These are phyloP conservation scores for Mesocricetus auratus DNA, from an alignment of 2,113 vertebrate species.

Conservation along the genomic window DNA sequence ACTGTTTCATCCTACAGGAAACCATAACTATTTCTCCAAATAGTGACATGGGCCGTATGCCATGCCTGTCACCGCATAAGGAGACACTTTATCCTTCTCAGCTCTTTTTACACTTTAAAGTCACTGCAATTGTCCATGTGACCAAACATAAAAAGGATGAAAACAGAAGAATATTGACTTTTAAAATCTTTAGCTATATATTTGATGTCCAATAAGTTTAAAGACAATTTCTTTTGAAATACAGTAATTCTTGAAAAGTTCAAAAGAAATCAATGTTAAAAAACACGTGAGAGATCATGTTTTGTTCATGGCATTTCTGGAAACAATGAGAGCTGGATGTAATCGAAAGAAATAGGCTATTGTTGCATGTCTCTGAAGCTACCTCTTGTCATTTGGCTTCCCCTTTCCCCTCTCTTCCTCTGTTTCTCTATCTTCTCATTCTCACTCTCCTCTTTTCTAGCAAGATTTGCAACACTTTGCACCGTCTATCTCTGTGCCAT, in stretches of 20 bases:
- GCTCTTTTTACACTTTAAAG: conserved; percentile 23
- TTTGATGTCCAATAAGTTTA: conserved; percentile 39
- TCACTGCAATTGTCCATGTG: not conserved
- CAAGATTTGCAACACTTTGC: not conserved
- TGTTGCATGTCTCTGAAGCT: too few species aligned
- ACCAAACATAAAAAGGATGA: not conserved
- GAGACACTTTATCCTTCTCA: not conserved
- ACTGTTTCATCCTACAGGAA: too few species aligned
- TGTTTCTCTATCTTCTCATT: not conserved
- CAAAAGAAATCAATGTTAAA: conserved; percentile 56
- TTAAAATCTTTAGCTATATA: conserved; percentile 12
- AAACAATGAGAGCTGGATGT: not conserved
- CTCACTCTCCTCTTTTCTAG: not conserved
- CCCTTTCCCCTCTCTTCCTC: too few species aligned
- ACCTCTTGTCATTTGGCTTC: not conserved
- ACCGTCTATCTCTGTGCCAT: not conserved
- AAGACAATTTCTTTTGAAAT: conserved; percentile 20
- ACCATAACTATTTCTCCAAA: too few species aligned
- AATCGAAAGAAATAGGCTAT: not conserved
- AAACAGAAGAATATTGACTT: conserved; percentile 35
- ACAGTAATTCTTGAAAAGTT: conserved; percentile 58
- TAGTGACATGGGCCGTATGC: not conserved
- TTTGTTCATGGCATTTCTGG: not conserved
- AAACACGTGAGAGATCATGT: conserved; percentile 5
- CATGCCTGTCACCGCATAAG: not conserved